These are phyloP conservation scores for Euglossa dilemma DNA, from an alignment of 1,140 invertebrate species.

Conservation along the genomic window DNA sequence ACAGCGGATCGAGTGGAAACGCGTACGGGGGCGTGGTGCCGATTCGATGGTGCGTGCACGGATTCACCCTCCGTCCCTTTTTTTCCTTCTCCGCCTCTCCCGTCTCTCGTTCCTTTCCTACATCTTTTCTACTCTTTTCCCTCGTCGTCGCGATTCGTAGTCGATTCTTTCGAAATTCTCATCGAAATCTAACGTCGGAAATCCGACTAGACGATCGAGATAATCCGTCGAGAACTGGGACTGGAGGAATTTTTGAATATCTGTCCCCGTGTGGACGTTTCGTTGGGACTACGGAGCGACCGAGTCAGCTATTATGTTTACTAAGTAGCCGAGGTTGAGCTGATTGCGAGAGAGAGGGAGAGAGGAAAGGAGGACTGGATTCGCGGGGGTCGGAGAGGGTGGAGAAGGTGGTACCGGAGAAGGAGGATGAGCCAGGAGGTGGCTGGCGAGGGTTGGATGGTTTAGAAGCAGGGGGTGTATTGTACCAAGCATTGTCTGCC, in stretches of 20 bases:
- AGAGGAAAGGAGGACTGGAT: slow-evolving; percentile 49
- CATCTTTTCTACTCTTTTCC: neutral
- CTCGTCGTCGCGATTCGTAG: neutral
- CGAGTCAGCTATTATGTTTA: slow-evolving; percentile 83
- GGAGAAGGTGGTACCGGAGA: neutral
- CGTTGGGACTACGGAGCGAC: slow-evolving; percentile 78
- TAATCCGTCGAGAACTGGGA: slow-evolving; percentile 44
- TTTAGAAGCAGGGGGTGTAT: slow-evolving; percentile 79
- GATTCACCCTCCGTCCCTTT: slow-evolving; percentile 60
- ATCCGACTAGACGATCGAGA: neutral
- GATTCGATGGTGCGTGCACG: slow-evolving; percentile 73
- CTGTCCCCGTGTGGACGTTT: slow-evolving; percentile 75
- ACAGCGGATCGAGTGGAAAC: slow-evolving; percentile 59
- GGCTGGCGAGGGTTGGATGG: slow-evolving; percentile 59
- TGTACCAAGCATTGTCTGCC: slow-evolving; percentile 82
- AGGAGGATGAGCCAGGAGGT: slow-evolving; percentile 39
- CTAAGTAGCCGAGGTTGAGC: slow-evolving; percentile 78
- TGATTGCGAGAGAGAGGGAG: slow-evolving; percentile 47
- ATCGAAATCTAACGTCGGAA: neutral
- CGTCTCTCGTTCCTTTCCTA: neutral
- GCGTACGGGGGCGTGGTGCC: slow-evolving; percentile 71
- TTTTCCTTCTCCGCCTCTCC: neutral
- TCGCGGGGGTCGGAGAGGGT: neutral
- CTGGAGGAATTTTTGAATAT: slow-evolving; percentile 75
- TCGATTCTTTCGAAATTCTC: neutral